Base-by-base conservation (phyloP, 2,888 invertebrate genomes). In the Drosophila nr. fundita region DNA sequence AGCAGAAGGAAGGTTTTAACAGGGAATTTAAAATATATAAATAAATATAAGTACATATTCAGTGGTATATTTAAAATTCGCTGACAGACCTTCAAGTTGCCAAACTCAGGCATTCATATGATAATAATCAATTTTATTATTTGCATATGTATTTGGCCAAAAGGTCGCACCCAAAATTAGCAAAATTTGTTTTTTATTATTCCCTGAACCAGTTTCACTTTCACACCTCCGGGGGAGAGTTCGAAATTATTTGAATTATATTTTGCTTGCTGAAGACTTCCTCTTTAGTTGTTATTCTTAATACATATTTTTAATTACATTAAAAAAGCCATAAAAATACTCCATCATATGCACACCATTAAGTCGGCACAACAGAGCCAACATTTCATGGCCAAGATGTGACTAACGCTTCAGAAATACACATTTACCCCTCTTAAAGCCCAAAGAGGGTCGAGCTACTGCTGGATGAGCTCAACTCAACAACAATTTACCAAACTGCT, bases 381-480 rank as follows among this genome's bases (percentile, higher is more conserved):
- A 27, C 67, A 81, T 58, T 77, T 78, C 80, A 84, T 59, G 82
- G 83, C 75, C 78, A 78, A 54, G 48, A 55, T 36, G 52, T 67
- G 57, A 65, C 40, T 45, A 50, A 62, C 24, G 21, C 49, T 42
- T 15, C 27, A 38, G 15, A 24, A 49, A 50, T 49, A 67, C 36
- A 18, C 48, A 36, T 40, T 18, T 4, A 13, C 18, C 36, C n/a
- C 40, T 15, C 21, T 42, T 34, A 11, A 21, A 27, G 42, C 58
- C 24, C 59, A 45, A 67, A 50, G 64, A 57, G 36, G 50, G 29
- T 8, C 15, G 15, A 29, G 40, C 78, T 48, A 59, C 64, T 69
- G 60, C 32, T 55, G 66, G 78, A 83, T 86, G 87, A 84, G 71
- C 78, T 75, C 64, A 73, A 62, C 38, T 68, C 53, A 21, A 72